Evolutionary conservation across 2,113 vertebrate genomes (phyloP).

Genomic region (Mola mola): DNA sequence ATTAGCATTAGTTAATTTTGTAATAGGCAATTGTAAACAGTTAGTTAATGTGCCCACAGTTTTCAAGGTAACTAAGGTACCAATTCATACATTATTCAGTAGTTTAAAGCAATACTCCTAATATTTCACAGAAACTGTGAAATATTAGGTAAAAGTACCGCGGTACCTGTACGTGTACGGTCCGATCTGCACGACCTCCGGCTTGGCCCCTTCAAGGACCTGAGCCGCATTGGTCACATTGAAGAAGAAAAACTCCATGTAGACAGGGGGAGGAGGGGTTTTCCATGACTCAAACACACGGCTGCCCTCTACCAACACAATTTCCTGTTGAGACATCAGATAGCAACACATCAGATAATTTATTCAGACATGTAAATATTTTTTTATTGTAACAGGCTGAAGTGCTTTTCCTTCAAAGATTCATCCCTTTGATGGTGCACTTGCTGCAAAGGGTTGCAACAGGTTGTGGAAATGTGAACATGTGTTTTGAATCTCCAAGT

Average conservation of each 20-base stretch:
- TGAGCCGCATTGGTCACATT: constrained; percentile 90
- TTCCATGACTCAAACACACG: constrained; percentile 91
- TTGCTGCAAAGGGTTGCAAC: not conserved
- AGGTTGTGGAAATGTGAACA: not conserved
- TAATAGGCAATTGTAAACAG: no score
- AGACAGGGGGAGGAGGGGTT: constrained; percentile 89
- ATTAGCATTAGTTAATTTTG: no score
- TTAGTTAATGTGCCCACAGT: no score
- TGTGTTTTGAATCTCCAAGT: constrained; percentile 13
- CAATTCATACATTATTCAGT: no score
- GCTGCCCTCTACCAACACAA: constrained; percentile 89
- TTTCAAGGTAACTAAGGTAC: no score
- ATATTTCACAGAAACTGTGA: no score
- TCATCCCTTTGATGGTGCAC: not conserved
- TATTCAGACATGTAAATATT: no score
- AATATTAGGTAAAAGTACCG: no score
- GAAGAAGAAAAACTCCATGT: constrained; percentile 94
- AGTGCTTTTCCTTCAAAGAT: not conserved
- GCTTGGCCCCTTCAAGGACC: constrained; percentile 82
- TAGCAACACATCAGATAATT: no score
- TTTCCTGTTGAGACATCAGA: constrained; percentile 79
- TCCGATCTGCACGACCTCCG: constrained; percentile 86
- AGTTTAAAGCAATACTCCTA: no score
- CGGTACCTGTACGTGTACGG: constrained; percentile 94
- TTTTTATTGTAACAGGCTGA: not conserved